Evolutionary conservation across 1,140 invertebrate species (phyloP).

Genomic region (Steinernema feltiae): DNA sequence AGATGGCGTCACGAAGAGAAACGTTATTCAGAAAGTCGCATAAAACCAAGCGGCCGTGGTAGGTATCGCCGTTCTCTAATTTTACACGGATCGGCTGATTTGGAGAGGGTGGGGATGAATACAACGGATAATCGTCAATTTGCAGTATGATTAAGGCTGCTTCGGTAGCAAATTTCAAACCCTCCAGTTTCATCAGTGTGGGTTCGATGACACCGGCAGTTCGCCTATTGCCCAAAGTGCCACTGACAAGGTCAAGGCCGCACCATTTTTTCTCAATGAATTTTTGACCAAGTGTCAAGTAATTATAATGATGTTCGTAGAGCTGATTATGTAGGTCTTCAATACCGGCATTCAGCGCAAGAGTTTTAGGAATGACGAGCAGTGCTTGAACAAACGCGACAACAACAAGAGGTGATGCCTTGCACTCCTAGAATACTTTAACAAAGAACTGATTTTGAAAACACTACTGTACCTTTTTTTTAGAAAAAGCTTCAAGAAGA

Average conservation of each 20-base stretch:
- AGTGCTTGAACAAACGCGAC: conserved; percentile 94
- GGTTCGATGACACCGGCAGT: conserved; percentile 93
- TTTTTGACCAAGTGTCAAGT: conserved; percentile 89
- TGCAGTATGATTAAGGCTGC: conserved; percentile 98
- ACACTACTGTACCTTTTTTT: conserved; percentile 73
- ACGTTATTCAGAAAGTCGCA: neutral
- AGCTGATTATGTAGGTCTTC: conserved; percentile 84
- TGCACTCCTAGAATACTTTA: conserved; percentile 69
- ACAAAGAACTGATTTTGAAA: neutral
- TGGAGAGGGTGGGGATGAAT: neutral
- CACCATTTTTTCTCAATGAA: conserved; percentile 87
- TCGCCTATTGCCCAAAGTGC: conserved; percentile 82
- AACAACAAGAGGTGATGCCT: conserved; percentile 96
- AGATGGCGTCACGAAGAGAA: neutral
- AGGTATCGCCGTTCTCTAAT: neutral
- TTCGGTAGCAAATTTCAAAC: conserved; percentile 97
- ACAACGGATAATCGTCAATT: conserved; percentile 78
- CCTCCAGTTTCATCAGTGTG: conserved; percentile 94
- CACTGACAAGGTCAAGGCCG: conserved; percentile 82
- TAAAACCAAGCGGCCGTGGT: neutral
- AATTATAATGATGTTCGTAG: conserved; percentile 90
- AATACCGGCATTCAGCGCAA: conserved; percentile 92
- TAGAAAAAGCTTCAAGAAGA: conserved; percentile 97
- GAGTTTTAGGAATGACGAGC: no score
- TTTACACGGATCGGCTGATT: neutral